phyloP scores from a whole-genome alignment of 1,140 invertebrate species.

The Vanessa tameamea region DNA sequence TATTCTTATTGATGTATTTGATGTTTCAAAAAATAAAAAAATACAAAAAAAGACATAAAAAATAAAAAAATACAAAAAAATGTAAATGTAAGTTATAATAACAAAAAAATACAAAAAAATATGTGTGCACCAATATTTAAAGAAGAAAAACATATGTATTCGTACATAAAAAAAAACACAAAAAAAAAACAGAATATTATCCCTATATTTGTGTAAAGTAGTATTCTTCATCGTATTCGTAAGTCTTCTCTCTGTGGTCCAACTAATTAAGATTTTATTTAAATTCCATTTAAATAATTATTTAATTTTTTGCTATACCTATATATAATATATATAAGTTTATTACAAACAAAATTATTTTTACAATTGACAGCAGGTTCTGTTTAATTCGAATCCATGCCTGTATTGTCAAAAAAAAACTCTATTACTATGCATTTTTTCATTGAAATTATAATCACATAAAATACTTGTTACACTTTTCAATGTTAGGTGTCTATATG shows the following conservation, averaged over 20 bases:
- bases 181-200: slow-evolving; percentile 23
- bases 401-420: background rate
- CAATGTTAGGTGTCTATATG: slow-evolving; percentile 36
- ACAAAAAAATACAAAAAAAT: slow-evolving; percentile 31
- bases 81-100: slow-evolving; percentile 17
- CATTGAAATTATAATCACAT: background rate
- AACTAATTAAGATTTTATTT: slow-evolving; percentile 50
- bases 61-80: slow-evolving; percentile 28
- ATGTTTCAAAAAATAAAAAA: slow-evolving; percentile 32
- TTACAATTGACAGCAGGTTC: background rate
- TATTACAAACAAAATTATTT: background rate
- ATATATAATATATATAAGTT: background rate
- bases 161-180: slow-evolving; percentile 24
- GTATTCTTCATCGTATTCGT: slow-evolving; percentile 29
- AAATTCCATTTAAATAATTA: slow-evolving; percentile 23
- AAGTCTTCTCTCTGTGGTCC: slow-evolving; percentile 55
- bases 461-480: slow-evolving; percentile 16
- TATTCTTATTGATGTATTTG: slow-evolving; percentile 25
- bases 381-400: background rate
- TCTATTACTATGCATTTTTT: background rate
- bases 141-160: slow-evolving; percentile 11
- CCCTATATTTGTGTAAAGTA: slow-evolving; percentile 27
- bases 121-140: slow-evolving; percentile 18
- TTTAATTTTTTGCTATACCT: background rate
- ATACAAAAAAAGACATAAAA: slow-evolving; percentile 21